Evolutionary conservation across 2,888 invertebrate species (phyloP), one percentile per base, ranked within the genome.

Genomic region (Rhimphoctona megacephalus): DNA sequence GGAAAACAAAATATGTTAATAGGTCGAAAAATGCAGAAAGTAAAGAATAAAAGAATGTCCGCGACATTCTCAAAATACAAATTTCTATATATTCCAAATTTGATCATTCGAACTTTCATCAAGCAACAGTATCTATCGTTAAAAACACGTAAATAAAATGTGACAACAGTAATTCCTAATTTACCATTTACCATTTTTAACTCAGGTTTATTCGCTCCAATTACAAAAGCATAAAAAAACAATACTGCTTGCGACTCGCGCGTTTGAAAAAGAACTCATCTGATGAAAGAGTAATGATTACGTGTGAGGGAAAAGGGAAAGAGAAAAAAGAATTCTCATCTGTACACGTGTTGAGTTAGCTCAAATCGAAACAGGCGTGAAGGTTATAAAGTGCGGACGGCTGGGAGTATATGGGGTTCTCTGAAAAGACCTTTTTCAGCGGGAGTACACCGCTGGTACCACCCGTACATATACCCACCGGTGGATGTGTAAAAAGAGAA

Each of bases 381-480:
- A 57, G 77, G 67, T 46, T 61, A 80, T 86, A 81, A 80, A 83
- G 79, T 30, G 22, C 19, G 25, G 36, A 72, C 30, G 46, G 46
- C 89, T 69, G 88, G 72, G 90, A 86, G 89, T 61, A 49, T 39
- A 9, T 4, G 54, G 74, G 30, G 22, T 89, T 88, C 82, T 89
- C 89, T 89, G 87, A 90, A 91, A 90, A 90, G 88, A 87, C 78
- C 83, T 74, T 82, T 85, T 78, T 82, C 83, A 69, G 82, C 85
- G 85, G 76, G 81, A 80, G 77, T 66, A 82, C 77, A 73, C 69
- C 74, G 52, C 77, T 52, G 39, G 61, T 52, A 57, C 74, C 78
- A 87, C 84, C 36, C 14, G 54, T 14, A 57, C 52, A 22, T 67
- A 88, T 83, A 83, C 67, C 57, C 57, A 72, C 36, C 57, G 80